These are phyloP conservation scores for Heterocephalus glaber DNA, from an alignment of 2,113 vertebrate genomes.

Conservation along the genomic window DNA sequence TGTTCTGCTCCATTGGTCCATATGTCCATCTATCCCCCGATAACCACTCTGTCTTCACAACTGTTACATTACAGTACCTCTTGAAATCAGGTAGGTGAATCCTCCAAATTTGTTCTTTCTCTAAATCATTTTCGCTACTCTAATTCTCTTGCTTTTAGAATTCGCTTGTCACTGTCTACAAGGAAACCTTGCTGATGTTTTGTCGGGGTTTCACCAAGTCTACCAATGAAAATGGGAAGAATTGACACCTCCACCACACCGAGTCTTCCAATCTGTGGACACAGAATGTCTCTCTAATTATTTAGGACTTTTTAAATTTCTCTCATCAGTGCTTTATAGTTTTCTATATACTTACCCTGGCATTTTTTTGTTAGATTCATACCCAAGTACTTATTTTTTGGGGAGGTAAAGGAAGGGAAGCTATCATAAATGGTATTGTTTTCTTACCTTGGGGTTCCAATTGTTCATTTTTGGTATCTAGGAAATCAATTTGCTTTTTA, in stretches of 20 bases:
- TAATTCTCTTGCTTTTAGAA: not conserved
- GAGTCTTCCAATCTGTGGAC: not conserved
- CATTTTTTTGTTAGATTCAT: not conserved
- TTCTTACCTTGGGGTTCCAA: not conserved
- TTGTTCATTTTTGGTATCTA: not conserved
- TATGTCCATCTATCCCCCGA: fast-evolving
- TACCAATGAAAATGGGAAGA: not conserved
- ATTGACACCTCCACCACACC: not conserved
- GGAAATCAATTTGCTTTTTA: not conserved
- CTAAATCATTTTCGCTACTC: not conserved
- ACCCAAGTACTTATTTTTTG: not conserved
- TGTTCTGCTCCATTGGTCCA: not conserved
- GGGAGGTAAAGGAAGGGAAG: not conserved
- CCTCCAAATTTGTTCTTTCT: not conserved
- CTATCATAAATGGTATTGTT: not conserved
- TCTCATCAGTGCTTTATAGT: not conserved
- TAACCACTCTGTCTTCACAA: too few species aligned
- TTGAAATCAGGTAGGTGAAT: not conserved
- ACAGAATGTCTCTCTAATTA: not conserved
- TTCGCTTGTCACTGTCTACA: not conserved
- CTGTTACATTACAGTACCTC: not conserved
- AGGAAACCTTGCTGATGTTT: not conserved
- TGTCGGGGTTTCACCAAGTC: not conserved
- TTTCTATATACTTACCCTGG: not conserved
- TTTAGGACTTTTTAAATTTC: not conserved